These are phyloP conservation scores for Apostichopus parvimensis DNA, from an alignment of 35 echinoderm and acorn worm genomes.

Conservation along the genomic window DNA sequence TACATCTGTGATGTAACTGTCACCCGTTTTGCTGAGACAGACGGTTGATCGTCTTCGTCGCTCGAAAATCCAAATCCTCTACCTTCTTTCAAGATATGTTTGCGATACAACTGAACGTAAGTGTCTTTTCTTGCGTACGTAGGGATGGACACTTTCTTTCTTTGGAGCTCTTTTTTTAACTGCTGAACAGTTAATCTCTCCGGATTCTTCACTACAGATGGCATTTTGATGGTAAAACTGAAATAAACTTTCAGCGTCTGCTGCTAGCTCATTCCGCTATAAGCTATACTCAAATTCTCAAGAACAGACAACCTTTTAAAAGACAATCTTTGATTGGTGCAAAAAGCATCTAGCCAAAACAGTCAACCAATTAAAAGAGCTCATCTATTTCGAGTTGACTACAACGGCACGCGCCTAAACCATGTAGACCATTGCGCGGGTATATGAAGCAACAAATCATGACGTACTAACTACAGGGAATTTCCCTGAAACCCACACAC, in stretches of 20 bases:
- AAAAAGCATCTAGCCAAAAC: neutral
- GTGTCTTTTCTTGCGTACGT: slow-evolving; percentile 44
- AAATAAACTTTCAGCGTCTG: neutral
- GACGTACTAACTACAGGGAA: neutral
- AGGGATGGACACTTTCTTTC: slow-evolving; percentile 34
- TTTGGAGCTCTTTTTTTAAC: slow-evolving; percentile 44
- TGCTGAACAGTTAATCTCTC: slow-evolving; percentile 52
- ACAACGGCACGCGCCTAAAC: neutral
- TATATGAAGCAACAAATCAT: neutral
- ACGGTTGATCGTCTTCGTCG: slow-evolving; percentile 54
- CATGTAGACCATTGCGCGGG: neutral
- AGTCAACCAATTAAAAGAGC: neutral
- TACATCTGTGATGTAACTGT: neutral
- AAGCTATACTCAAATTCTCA: too few relatives aligned
- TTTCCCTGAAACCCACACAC: neutral
- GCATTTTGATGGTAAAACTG: slow-evolving; percentile 9
- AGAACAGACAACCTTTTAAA: neutral
- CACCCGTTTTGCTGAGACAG: neutral
- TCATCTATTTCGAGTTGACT: neutral
- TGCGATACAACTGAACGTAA: slow-evolving; percentile 59
- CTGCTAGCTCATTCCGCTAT: neutral
- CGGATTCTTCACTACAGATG: slow-evolving; percentile 42
- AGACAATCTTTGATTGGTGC: neutral
- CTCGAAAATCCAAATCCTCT: slow-evolving; percentile 28
- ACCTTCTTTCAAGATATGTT: slow-evolving; percentile 22